These are phyloP conservation scores for Chrysolina haemoptera DNA, from an alignment of 2,888 invertebrate genomes.

Conservation along the genomic window DNA sequence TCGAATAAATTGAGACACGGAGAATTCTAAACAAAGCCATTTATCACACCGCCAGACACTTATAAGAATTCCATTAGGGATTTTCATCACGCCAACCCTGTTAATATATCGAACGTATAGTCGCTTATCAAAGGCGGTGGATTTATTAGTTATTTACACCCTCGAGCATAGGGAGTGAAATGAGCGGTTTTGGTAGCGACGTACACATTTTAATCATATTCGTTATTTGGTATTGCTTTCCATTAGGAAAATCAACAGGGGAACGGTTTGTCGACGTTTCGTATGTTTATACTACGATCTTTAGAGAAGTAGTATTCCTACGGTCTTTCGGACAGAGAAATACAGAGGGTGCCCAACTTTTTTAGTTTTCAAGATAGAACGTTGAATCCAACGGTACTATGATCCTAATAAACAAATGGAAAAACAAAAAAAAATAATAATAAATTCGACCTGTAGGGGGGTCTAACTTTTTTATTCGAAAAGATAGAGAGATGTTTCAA, in stretches of 20 bases:
- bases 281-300: too few species aligned
- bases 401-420: too few species aligned
- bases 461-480: too few species aligned
- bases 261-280: neutral
- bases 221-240: neutral
- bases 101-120: slow-evolving; percentile 38
- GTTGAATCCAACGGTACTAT: too few species aligned
- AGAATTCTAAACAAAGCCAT: slow-evolving; percentile 37
- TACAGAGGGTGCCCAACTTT: too few species aligned
- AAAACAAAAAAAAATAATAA: too few species aligned
- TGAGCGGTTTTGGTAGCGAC: slow-evolving; percentile 33
- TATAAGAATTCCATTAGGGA: slow-evolving; percentile 48
- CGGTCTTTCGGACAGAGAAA: too few species aligned
- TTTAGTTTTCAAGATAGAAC: too few species aligned
- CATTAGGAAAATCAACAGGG: neutral
- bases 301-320: too few species aligned
- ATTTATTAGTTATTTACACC: slow-evolving; percentile 51
- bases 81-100: slow-evolving; percentile 43
- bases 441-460: too few species aligned
- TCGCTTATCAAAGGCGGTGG: slow-evolving; percentile 47
- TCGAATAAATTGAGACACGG: slow-evolving; percentile 25
- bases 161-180: slow-evolving; percentile 41
- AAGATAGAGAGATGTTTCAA: too few species aligned
- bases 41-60: slow-evolving; percentile 32
- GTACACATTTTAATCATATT: slow-evolving; percentile 33